Conservation (phyloP, 2,888 invertebrate genomes). For the Crocallis elinguaria region DNA sequence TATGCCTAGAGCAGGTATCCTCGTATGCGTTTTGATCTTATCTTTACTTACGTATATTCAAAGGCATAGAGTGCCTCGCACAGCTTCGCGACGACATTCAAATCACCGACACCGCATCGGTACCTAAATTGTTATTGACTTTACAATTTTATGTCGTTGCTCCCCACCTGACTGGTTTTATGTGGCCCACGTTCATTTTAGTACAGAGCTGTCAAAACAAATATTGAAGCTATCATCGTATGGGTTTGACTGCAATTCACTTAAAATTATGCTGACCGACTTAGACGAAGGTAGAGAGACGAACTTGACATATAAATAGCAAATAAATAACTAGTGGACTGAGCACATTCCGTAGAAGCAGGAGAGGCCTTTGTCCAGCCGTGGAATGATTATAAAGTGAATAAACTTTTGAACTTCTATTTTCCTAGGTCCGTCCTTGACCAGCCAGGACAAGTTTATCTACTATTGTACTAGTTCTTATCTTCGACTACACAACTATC, state of each 20-base stretch:
- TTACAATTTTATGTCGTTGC: conserved; percentile 27
- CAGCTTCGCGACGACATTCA: conserved; percentile 13
- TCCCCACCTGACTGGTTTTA: conserved; percentile 26
- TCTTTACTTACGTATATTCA: conserved; percentile 9
- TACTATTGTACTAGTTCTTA: no score
- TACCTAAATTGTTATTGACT: conserved; percentile 22
- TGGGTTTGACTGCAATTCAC: conserved; percentile 4
- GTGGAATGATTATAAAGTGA: no score
- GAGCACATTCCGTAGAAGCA: no score
- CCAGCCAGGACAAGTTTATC: no score
- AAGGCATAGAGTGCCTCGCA: conserved; percentile 2
- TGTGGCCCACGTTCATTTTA: conserved; percentile 23
- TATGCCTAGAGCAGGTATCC: not conserved
- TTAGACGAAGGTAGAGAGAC: not conserved
- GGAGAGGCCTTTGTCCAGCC: no score
- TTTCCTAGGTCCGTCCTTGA: no score
- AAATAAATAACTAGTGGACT: no score
- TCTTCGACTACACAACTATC: no score
- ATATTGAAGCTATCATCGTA: conserved; percentile 10
- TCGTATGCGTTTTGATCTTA: not conserved
- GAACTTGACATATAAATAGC: not conserved
- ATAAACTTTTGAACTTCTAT: no score
- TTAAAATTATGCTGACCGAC: not conserved
- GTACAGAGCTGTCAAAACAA: conserved; percentile 23
- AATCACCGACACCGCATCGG: conserved; percentile 6